phyloP scores from a whole-genome alignment of 1,140 invertebrate species.

The Drosophila setifemur region DNA sequence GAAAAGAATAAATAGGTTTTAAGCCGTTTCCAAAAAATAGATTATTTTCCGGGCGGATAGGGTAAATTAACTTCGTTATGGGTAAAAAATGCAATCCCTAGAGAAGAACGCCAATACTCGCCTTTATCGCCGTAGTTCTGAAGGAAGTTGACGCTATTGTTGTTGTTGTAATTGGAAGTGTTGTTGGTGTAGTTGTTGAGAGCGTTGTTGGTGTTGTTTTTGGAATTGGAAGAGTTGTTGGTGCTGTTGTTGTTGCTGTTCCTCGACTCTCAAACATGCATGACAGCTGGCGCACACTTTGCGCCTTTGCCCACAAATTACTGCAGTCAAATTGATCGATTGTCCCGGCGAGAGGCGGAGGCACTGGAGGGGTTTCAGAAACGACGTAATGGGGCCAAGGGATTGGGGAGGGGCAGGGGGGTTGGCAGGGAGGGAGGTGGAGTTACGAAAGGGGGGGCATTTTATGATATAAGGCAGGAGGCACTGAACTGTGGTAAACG shows the following conservation, averaged over 20 bases:
- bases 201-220: too few relatives aligned
- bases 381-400: conserved; percentile 15
- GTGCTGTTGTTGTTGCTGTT: conserved; percentile 28
- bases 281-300: conserved; percentile 69
- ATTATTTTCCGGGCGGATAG: too few relatives aligned
- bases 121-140: conserved; percentile 32
- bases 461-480: conserved; percentile 73
- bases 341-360: conserved; percentile 39
- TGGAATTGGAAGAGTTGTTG: neutral
- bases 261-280: conserved; percentile 35
- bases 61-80: conserved; percentile 7
- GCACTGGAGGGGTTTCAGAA: neutral
- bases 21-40: too few relatives aligned
- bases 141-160: conserved; percentile 14
- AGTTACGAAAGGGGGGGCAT: conserved; percentile 14
- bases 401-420: neutral
- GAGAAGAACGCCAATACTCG: conserved; percentile 10
- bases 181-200: neutral
- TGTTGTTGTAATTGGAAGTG: neutral
- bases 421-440: neutral
- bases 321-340: conserved; percentile 79
- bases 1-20: too few relatives aligned
- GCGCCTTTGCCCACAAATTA: conserved; percentile 75
- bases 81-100: neutral
- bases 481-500: conserved; percentile 77